A percentile compares a stretch with the other conserved stretches of the same genome.
Evolutionary conservation across 1,140 invertebrate genomes (phyloP).

Genomic region (Adoxophyes honmai): DNA sequence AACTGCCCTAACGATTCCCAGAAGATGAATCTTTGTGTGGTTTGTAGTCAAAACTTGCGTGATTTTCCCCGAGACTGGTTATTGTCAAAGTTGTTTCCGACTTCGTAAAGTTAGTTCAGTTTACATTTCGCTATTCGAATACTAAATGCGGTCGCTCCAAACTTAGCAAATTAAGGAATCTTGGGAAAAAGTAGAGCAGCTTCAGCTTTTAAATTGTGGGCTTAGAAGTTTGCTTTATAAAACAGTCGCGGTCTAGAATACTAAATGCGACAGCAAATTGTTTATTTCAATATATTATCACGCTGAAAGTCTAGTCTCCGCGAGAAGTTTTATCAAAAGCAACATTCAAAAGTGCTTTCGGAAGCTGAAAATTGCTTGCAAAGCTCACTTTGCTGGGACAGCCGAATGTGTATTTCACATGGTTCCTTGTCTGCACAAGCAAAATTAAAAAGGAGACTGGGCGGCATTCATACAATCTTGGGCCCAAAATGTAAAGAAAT

Average conservation of each 20-base stretch:
- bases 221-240: conserved; percentile 17
- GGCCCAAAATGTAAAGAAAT: too few relatives aligned
- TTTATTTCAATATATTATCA: too few relatives aligned
- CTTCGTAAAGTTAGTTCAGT: conserved; percentile 28
- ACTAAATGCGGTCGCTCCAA: conserved; percentile 29
- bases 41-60: conserved; percentile 20
- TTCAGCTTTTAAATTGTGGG: conserved; percentile 26
- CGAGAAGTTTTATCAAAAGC: too few relatives aligned
- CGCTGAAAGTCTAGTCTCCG: too few relatives aligned
- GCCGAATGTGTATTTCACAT: too few relatives aligned
- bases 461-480: too few relatives aligned
- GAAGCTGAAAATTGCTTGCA: too few relatives aligned
- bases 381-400: too few relatives aligned
- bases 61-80: conserved; percentile 34
- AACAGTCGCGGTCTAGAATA: not conserved
- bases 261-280: not conserved
- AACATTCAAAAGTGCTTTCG: too few relatives aligned
- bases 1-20: too few relatives aligned
- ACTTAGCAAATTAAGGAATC: conserved; percentile 31
- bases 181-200: conserved; percentile 26
- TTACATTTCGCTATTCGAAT: conserved; percentile 39
- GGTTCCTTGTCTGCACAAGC: too few relatives aligned
- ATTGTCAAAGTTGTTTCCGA: conserved; percentile 39
- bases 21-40: not conserved
- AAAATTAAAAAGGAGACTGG: too few relatives aligned